These are phyloP conservation scores for Girardinus metallicus DNA, from an alignment of 2,797 vertebrate species.

Conservation along the genomic window DNA sequence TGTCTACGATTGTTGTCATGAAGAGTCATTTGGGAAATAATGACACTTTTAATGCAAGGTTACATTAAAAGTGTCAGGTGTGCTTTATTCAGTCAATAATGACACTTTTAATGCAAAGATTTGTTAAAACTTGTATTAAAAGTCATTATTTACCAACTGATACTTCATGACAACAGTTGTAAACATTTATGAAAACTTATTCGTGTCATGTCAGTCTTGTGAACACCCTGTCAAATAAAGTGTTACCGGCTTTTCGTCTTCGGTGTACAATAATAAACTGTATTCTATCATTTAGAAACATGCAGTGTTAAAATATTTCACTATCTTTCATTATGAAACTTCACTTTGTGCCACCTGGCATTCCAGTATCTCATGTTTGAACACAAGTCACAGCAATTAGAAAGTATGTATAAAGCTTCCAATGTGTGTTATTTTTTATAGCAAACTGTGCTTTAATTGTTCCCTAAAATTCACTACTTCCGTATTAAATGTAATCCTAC, in stretches of 20 bases:
- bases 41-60: too few species aligned
- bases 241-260: neutral
- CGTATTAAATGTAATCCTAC: slow-evolving; percentile 35
- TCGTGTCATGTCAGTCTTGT: too few species aligned
- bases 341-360: neutral
- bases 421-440: slow-evolving; percentile 77
- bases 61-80: too few species aligned
- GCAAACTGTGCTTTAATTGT: slow-evolving; percentile 70
- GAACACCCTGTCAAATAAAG: too few species aligned
- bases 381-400: slow-evolving; percentile 46
- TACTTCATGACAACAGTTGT: too few species aligned
- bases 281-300: neutral
- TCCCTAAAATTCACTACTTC: slow-evolving; percentile 43
- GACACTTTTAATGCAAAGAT: too few species aligned
- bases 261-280: neutral
- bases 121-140: too few species aligned
- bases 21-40: too few species aligned
- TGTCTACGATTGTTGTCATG: too few species aligned
- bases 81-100: too few species aligned
- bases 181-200: too few species aligned
- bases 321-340: neutral
- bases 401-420: slow-evolving; percentile 51
- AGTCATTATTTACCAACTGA: too few species aligned
- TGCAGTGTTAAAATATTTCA: neutral
- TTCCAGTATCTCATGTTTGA: slow-evolving; percentile 18